Conservation (phyloP, 53 echinoderm and acorn worm species). For the Patiria pectinifera region DNA sequence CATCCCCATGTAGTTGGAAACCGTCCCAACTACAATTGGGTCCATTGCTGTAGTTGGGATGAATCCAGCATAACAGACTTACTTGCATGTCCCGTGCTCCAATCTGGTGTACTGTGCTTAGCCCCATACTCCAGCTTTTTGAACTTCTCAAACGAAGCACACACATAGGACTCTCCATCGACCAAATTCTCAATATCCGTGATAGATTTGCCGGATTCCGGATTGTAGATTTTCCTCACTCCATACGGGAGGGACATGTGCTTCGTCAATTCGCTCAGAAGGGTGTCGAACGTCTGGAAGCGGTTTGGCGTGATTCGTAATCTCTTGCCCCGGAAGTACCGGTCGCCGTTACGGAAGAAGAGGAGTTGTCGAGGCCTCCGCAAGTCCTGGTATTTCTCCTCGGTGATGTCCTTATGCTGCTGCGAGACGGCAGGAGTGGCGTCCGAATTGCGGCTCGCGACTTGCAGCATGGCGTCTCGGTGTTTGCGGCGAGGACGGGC, state of each 20-base stretch:
- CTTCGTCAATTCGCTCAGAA: constrained; percentile 91
- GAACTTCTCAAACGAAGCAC: constrained; percentile 95
- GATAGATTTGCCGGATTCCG: constrained; percentile 61
- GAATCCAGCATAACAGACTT: constrained; percentile 29
- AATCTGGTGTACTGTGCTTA: constrained; percentile 60
- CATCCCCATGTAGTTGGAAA: too few relatives aligned
- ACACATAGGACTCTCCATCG: constrained; percentile 90
- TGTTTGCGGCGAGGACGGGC: constrained; percentile 37
- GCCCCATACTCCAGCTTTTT: constrained; percentile 83
- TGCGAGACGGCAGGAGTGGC: constrained; percentile 66
- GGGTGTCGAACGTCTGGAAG: constrained; percentile 83
- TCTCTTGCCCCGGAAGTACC: constrained; percentile 90
- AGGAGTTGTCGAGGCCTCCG: constrained; percentile 79
- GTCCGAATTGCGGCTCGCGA: constrained; percentile 32
- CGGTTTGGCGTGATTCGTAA: constrained; percentile 91
- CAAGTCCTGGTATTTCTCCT: constrained; percentile 70
- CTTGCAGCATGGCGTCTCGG: constrained; percentile 17
- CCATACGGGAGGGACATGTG: constrained; percentile 95
- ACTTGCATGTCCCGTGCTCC: constrained; percentile 75
- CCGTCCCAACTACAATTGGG: too few relatives aligned
- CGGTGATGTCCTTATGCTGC: constrained; percentile 65
- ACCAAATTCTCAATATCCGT: constrained; percentile 84
- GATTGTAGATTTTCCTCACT: constrained; percentile 86
- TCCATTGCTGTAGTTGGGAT: too few relatives aligned
- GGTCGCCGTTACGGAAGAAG: constrained; percentile 98